These are phyloP conservation scores for Dicrurus megarhynchus DNA, from an alignment of 2,113 vertebrate species.

Conservation along the genomic window DNA sequence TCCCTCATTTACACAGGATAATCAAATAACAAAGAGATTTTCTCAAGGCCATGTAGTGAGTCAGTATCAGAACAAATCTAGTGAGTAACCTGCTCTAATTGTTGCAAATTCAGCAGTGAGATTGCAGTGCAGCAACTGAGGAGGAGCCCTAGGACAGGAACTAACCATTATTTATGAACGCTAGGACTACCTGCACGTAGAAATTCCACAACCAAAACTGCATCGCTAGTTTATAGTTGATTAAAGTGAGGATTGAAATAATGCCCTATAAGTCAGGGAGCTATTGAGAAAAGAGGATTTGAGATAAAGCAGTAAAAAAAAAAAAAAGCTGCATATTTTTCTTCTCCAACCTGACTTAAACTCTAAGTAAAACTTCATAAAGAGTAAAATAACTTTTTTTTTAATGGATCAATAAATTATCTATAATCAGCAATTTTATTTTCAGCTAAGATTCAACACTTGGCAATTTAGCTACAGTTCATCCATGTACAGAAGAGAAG, in stretches of 20 bases:
- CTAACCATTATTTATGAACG: not conserved
- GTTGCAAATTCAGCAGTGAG: not conserved
- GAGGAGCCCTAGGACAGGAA: not conserved
- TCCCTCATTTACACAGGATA: slow-evolving; percentile 27
- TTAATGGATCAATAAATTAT: not conserved
- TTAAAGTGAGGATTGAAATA: slow-evolving; percentile 28
- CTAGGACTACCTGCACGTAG: not conserved
- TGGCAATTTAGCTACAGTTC: not conserved
- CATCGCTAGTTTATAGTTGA: not conserved
- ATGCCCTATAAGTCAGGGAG: not conserved
- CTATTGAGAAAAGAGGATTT: slow-evolving; percentile 18
- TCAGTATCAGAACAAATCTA: not conserved
- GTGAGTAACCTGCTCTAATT: not conserved
- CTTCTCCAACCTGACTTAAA: not conserved
- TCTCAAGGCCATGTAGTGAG: not conserved
- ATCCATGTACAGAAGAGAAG: not conserved
- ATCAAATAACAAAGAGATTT: slow-evolving; percentile 30
- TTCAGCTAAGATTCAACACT: not conserved
- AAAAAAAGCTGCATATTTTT: not conserved
- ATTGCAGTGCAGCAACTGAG: not conserved
- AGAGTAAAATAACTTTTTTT: not conserved
- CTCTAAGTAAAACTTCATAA: not conserved
- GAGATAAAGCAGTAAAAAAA: not conserved
- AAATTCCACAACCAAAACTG: not conserved
- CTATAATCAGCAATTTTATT: not conserved